phyloP scores from a whole-genome alignment of 2,888 invertebrate genomes.

The Brenthis hecate region DNA sequence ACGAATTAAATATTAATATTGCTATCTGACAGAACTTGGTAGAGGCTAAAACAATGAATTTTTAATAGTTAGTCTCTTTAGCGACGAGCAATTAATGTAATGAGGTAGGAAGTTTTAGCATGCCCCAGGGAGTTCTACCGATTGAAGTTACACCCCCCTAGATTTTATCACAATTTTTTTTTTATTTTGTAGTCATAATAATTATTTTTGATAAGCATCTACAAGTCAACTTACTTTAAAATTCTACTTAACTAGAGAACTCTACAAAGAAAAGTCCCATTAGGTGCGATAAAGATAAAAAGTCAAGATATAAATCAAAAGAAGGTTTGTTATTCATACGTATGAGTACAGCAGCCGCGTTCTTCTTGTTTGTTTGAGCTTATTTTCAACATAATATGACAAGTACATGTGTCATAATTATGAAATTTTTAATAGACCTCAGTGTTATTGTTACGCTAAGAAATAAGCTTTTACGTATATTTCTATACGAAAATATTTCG shows the following conservation, averaged over 20 bases:
- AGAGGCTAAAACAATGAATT: slow-evolving; percentile 70
- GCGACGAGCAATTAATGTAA: slow-evolving; percentile 71
- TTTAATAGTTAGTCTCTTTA: slow-evolving; percentile 74
- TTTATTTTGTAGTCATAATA: slow-evolving; percentile 39
- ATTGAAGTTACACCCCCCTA: slow-evolving; percentile 54
- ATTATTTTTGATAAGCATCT: slow-evolving; percentile 31
- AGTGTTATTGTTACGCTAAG: not conserved
- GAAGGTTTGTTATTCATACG: not conserved
- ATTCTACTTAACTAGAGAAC: slow-evolving; percentile 4
- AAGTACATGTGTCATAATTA: slow-evolving; percentile 15
- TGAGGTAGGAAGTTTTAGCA: slow-evolving; percentile 65
- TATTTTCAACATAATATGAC: slow-evolving; percentile 6
- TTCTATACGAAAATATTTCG: too few species aligned
- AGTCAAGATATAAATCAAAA: slow-evolving; percentile 7
- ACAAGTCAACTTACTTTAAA: slow-evolving; percentile 13
- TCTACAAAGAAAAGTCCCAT: slow-evolving; percentile 10
- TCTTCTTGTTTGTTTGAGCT: slow-evolving; percentile 12
- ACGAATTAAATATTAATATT: slow-evolving; percentile 77
- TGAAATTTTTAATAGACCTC: slow-evolving; percentile 1
- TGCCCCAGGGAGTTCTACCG: slow-evolving; percentile 48
- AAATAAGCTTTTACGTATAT: not conserved
- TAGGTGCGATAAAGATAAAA: slow-evolving; percentile 10
- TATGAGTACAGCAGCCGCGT: slow-evolving; percentile 2
- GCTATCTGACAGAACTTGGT: slow-evolving; percentile 63
- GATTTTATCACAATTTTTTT: slow-evolving; percentile 49